Percentiles rank a stretch among this genome's conserved stretches.
Conservation (phyloP, 2,888 invertebrate species). For the Lasioglossum marginatum region DNA sequence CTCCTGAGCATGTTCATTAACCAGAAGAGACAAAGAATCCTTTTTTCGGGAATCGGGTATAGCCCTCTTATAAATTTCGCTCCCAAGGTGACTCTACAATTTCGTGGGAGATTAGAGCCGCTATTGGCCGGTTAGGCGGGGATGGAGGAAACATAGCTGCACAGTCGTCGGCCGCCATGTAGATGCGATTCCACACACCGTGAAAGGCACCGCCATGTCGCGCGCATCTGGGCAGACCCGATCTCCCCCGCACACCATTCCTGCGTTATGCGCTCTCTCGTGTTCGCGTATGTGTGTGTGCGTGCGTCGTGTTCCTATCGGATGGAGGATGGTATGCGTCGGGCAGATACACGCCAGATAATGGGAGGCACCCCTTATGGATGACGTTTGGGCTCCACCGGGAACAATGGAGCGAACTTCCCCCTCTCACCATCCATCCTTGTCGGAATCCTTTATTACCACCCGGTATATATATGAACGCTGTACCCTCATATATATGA, state of each 20-base stretch:
- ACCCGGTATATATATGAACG: conserved; percentile 70
- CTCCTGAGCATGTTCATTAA: neutral
- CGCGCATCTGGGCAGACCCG: conserved; percentile 60
- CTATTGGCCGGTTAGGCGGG: conserved; percentile 62
- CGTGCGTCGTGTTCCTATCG: conserved; percentile 40
- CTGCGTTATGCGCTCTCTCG: conserved; percentile 22
- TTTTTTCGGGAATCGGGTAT: conserved; percentile 14
- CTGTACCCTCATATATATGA: conserved; percentile 65
- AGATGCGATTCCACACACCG: conserved; percentile 64
- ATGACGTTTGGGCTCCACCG: conserved; percentile 81
- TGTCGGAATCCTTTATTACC: conserved; percentile 83
- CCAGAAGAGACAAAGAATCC: conserved; percentile 21
- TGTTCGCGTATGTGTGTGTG: conserved; percentile 41
- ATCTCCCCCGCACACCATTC: conserved; percentile 41
- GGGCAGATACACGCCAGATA: conserved; percentile 77
- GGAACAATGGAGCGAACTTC: conserved; percentile 80
- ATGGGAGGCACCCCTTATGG: conserved; percentile 82
- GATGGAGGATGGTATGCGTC: conserved; percentile 55
- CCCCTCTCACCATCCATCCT: conserved; percentile 79
- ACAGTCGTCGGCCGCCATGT: conserved; percentile 66
- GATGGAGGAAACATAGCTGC: conserved; percentile 66
- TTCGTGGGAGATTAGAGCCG: conserved; percentile 77
- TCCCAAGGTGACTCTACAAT: conserved; percentile 73
- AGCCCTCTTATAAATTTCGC: conserved; percentile 68
- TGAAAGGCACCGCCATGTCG: conserved; percentile 70